A percentile compares a stretch with the other conserved stretches of the same genome.
phyloP scores from a whole-genome alignment of 2,888 invertebrate species.

The Rugalucina vietnamica region DNA sequence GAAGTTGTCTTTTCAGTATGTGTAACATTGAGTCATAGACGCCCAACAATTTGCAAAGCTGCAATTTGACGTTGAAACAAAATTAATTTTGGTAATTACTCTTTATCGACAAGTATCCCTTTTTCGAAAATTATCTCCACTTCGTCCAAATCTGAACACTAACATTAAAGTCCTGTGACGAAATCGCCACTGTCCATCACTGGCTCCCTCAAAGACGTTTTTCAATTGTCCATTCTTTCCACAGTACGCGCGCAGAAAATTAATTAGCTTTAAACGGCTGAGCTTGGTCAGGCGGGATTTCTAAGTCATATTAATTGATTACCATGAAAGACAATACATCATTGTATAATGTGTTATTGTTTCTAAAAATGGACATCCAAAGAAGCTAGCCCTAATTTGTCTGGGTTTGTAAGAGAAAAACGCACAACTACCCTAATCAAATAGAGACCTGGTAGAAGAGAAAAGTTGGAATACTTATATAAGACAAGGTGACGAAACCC shows the following conservation, averaged over 20 bases:
- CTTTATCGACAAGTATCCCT: too few species aligned
- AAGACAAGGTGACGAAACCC: neutral
- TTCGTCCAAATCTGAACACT: too few species aligned
- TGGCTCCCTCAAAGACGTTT: neutral
- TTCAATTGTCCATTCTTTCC: neutral
- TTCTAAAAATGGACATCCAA: neutral
- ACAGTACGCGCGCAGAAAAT: neutral
- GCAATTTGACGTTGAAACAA: too few species aligned
- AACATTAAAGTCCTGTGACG: too few species aligned
- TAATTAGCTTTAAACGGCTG: neutral
- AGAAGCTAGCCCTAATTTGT: neutral
- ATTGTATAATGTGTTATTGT: slow-evolving; percentile 4
- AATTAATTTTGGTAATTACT: too few species aligned
- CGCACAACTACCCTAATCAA: neutral
- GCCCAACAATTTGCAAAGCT: too few species aligned
- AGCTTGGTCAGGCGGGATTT: neutral
- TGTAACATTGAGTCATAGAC: too few species aligned
- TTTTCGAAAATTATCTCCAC: too few species aligned
- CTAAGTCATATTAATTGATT: slow-evolving; percentile 6
- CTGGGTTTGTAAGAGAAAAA: neutral
- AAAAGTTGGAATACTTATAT: slow-evolving; percentile 2
- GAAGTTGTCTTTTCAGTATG: too few species aligned
- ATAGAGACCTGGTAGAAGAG: neutral
- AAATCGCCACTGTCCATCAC: neutral
- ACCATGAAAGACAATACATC: neutral